phyloP scores from a whole-genome alignment of 1,140 invertebrate genomes.

The Ceratina calcarata region DNA sequence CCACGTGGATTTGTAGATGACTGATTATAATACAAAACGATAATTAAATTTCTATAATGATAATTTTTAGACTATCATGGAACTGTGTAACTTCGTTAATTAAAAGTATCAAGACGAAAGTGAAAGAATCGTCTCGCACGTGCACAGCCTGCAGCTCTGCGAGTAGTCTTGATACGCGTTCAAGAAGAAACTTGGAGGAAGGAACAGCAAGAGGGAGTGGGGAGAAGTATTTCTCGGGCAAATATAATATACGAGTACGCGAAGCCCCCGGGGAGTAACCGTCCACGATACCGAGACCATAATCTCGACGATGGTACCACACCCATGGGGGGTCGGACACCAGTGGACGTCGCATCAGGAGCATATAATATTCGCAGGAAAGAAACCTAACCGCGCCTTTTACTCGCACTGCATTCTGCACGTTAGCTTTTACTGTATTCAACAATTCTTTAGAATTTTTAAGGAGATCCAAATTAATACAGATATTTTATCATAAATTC shows the following conservation, averaged over 20 bases:
- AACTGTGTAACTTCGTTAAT: too few relatives aligned
- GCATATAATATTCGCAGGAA: background rate
- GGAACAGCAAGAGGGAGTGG: background rate
- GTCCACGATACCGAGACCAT: slow-evolving; percentile 57
- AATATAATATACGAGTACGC: slow-evolving; percentile 67
- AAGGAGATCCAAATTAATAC: too few relatives aligned
- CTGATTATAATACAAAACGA: too few relatives aligned
- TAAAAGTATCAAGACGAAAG: too few relatives aligned
- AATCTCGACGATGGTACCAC: slow-evolving; percentile 66
- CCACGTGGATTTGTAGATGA: too few relatives aligned
- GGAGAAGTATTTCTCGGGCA: slow-evolving; percentile 55
- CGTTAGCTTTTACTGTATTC: too few relatives aligned
- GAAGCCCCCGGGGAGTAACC: slow-evolving; percentile 56
- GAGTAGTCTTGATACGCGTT: background rate
- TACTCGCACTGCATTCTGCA: slow-evolving; percentile 21
- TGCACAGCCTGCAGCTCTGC: slow-evolving; percentile 12
- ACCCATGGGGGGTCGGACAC: slow-evolving; percentile 67
- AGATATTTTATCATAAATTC: too few relatives aligned
- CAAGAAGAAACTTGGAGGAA: background rate
- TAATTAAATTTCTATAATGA: too few relatives aligned
- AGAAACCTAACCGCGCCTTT: slow-evolving; percentile 38
- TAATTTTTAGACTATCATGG: too few relatives aligned
- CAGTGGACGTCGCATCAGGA: background rate
- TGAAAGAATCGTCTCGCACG: background rate
- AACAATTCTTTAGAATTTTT: too few relatives aligned